Percentiles rank a stretch among this genome's conserved stretches.
phyloP scores from a whole-genome alignment of 1,140 invertebrate species.

The Hyles vespertilio region DNA sequence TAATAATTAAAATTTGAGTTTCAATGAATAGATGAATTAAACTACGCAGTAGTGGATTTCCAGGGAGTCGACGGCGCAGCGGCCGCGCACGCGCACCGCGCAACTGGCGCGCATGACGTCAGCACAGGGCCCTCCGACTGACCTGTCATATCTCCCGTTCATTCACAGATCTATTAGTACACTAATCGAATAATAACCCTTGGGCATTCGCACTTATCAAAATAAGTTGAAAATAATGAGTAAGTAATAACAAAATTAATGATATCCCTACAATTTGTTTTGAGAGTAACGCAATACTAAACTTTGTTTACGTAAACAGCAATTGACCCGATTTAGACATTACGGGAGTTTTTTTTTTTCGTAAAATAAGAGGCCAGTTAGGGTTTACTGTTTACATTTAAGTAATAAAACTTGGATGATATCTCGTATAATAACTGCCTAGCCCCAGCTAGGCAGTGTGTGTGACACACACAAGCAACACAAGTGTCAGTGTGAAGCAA shows the following conservation, averaged over 20 bases:
- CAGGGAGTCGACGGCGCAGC: slow-evolving; percentile 12
- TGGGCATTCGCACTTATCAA: slow-evolving; percentile 13
- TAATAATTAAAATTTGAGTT: slow-evolving; percentile 13
- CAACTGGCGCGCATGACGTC: slow-evolving; percentile 33
- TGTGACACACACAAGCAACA: no score
- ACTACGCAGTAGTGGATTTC: slow-evolving; percentile 36
- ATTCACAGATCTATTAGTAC: slow-evolving; percentile 33
- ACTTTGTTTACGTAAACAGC: no score
- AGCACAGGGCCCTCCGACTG: slow-evolving; percentile 23
- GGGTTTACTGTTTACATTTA: no score
- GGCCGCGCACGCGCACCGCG: slow-evolving; percentile 4
- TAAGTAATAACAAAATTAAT: slow-evolving; percentile 7
- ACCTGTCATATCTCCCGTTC: slow-evolving; percentile 38
- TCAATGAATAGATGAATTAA: slow-evolving; percentile 1
- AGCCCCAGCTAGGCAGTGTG: no score
- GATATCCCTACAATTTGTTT: background rate
- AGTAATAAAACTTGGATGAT: no score
- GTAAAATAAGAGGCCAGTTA: no score
- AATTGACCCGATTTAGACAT: no score
- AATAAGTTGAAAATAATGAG: slow-evolving; percentile 12
- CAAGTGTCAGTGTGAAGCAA: no score
- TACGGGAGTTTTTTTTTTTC: no score
- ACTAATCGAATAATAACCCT: slow-evolving; percentile 19
- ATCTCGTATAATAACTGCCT: no score
- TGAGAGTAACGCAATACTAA: no score